phyloP scores from a whole-genome alignment of 2,888 invertebrate genomes.

The Trissolcus japonicus region DNA sequence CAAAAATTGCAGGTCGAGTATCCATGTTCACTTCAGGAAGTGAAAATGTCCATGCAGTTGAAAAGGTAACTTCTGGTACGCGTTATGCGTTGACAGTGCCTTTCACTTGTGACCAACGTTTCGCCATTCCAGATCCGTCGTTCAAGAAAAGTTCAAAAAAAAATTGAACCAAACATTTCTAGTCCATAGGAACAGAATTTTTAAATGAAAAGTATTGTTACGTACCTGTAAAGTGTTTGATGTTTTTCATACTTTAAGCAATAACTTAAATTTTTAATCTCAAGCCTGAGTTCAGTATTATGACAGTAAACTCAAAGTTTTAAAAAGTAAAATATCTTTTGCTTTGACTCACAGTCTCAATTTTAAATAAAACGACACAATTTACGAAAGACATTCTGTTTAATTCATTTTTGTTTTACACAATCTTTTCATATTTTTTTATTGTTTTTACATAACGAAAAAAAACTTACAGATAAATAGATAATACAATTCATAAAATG shows the following conservation, averaged over 20 bases:
- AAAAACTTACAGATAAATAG: constrained; percentile 32
- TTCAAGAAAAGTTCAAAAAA: constrained; percentile 57
- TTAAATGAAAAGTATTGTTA: constrained; percentile 30
- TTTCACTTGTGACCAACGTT: constrained; percentile 87
- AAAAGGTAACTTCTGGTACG: constrained; percentile 85
- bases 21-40: constrained; percentile 92
- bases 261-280: neutral
- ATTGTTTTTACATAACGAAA: constrained; percentile 7
- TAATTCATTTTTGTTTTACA: constrained; percentile 16
- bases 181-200: neutral
- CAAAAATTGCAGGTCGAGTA: constrained; percentile 80
- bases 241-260: constrained; percentile 12
- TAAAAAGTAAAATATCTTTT: neutral
- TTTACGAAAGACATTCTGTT: constrained; percentile 5
- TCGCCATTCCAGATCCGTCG: constrained; percentile 81
- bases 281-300: neutral
- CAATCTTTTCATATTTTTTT: constrained; percentile 16
- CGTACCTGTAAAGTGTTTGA: constrained; percentile 32
- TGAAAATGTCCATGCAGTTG: constrained; percentile 90
- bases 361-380: neutral
- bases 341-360: neutral
- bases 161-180: constrained; percentile 1
- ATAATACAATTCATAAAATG: constrained; percentile 17
- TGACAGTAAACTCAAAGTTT: neutral
- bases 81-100: constrained; percentile 91